Percentiles rank a stretch among this genome's conserved stretches.
phyloP scores from a whole-genome alignment of 2,113 vertebrate species.

The Chloropsis hardwickii region DNA sequence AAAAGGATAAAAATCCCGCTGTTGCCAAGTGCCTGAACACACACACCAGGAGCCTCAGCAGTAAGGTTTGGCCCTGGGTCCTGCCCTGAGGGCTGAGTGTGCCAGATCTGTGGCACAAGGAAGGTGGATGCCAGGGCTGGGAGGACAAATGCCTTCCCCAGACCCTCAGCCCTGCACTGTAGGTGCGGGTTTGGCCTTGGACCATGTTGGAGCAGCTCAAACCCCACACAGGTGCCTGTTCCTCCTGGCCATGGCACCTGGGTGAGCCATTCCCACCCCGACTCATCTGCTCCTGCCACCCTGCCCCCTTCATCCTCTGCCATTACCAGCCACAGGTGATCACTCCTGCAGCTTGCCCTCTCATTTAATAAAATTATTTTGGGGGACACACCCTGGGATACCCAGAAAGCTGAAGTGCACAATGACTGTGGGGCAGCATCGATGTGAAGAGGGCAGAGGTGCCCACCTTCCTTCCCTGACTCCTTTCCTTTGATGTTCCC shows the following conservation, averaged over 20 bases:
- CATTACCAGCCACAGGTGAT: not conserved
- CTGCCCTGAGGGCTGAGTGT: not conserved
- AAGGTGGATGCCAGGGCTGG: rapidly evolving
- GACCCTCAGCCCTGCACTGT: not conserved
- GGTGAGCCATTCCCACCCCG: rapidly evolving
- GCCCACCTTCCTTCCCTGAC: not conserved
- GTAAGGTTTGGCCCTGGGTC: not conserved
- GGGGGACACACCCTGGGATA: not conserved
- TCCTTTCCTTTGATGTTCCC: not conserved
- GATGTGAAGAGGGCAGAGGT: not conserved
- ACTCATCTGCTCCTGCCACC: not conserved
- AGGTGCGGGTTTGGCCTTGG: rapidly evolving
- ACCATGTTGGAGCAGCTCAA: rapidly evolving
- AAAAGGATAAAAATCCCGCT: not conserved
- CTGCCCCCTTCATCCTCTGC: not conserved
- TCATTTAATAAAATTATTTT: not conserved
- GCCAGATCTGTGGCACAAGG: not conserved
- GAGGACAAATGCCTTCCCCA: not conserved
- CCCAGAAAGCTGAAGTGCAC: not conserved
- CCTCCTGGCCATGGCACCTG: not conserved
- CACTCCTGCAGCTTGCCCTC: not conserved
- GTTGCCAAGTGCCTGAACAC: not conserved
- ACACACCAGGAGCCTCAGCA: not conserved
- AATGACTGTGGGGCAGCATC: not conserved
- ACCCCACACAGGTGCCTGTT: not conserved